phyloP scores from a whole-genome alignment of 1,140 invertebrate species.

The Bombus affinis region DNA sequence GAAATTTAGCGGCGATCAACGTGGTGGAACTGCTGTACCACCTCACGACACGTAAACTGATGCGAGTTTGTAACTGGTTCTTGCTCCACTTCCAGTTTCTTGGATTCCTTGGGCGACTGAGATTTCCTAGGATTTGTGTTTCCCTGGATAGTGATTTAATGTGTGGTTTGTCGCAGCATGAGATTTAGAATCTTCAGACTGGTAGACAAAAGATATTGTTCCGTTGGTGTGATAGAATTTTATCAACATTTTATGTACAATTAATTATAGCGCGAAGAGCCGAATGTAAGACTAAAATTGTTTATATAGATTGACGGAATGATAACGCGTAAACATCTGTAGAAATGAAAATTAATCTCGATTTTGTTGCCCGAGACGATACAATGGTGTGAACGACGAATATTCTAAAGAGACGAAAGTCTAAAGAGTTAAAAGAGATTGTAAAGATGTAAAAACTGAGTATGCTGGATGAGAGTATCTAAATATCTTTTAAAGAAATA shows the following conservation, averaged over 20 bases:
- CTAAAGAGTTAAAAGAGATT: too few species aligned
- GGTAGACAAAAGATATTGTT: background rate
- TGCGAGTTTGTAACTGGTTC: background rate
- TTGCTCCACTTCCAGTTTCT: background rate
- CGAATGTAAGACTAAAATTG: too few species aligned
- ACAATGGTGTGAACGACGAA: too few species aligned
- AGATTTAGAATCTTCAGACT: background rate
- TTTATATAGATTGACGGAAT: too few species aligned
- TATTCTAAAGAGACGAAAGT: too few species aligned
- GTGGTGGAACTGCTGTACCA: background rate
- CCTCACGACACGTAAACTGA: background rate
- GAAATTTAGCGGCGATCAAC: conserved; percentile 13
- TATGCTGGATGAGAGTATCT: too few species aligned
- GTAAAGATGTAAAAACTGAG: background rate
- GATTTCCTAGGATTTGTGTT: background rate
- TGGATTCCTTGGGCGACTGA: background rate
- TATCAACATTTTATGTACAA: too few species aligned
- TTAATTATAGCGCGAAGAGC: too few species aligned
- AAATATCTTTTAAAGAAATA: background rate
- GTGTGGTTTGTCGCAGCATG: background rate
- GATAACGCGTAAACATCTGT: too few species aligned
- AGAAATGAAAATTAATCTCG: too few species aligned
- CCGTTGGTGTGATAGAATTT: too few species aligned
- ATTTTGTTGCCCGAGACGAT: too few species aligned
- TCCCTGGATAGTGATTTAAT: background rate